Base-by-base conservation (phyloP, 2,797 vertebrate genomes). In the Acipenser oxyrinchus region DNA sequence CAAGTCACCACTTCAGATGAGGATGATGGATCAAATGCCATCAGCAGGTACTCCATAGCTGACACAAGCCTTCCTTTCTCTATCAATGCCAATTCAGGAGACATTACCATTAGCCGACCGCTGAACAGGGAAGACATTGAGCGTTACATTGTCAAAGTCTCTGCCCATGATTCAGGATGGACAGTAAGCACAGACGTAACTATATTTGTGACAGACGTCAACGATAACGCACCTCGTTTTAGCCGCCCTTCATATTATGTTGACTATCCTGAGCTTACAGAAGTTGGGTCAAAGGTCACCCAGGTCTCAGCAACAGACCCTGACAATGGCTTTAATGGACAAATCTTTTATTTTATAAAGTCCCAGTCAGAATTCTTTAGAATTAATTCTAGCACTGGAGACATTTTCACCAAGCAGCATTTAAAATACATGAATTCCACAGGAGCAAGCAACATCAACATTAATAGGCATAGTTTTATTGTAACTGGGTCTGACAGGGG, bases 101-200 rank as follows among this genome's bases (percentile, higher is more conserved):
- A 95, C 73, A 97, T 99, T 69, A 92, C 91, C 8, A 84, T 99
- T 18, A 97, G 92, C 66, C 84, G 96, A 64, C 91, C 92, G 0
- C 85, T 99, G 10, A 95, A 99, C 64, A 89, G 97, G 78, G 97
- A 99, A 78, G 94, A 98, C 75, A 93, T 85, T 0, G 90, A 95
- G 69, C 93, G 93, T 65, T 99, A 97, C 76, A 92, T 95, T 8
- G 91, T 95, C 71, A 92, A 91, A 74, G 93, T 99, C 51, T 93
- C 95, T 2, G 97, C 97, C 0, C 96, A 96, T 7, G 96, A 99
- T 81, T 98, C 94, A 0, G 96, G 96, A 8, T 99, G 97, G 97
- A 97, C 96, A 0, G 97, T 99, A 2, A 98, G 95, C 83, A 99
- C 96, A 0, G 97, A 98, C 1, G 94, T 99, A 72, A 97, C 96